Conservation (phyloP, 2,797 vertebrate genomes). For the Centropyge bicolor region DNA sequence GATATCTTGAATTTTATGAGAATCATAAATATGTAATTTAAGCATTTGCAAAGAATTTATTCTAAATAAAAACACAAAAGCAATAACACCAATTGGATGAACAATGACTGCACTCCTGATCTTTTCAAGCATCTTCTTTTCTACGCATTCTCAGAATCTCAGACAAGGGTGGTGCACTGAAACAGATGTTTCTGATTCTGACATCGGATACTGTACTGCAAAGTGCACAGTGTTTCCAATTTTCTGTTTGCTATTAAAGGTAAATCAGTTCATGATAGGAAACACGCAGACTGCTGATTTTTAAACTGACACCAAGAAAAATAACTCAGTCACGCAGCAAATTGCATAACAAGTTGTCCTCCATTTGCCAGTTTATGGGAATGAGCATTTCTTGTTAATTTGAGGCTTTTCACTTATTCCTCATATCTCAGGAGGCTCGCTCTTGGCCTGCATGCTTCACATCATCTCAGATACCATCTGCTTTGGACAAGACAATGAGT, state of each 20-base stretch:
- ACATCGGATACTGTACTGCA: not conserved
- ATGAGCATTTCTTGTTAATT: constrained; percentile 55
- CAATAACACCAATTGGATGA: not conserved
- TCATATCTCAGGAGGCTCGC: constrained; percentile 41
- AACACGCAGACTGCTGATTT: not conserved
- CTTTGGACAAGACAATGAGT: constrained; percentile 55
- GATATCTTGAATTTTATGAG: constrained; percentile 12
- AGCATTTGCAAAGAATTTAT: constrained; percentile 1
- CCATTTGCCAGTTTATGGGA: constrained; percentile 55
- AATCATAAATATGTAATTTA: constrained; percentile 17
- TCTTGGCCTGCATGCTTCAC: constrained; percentile 56
- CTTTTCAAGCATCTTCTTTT: not conserved
- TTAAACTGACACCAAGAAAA: constrained; percentile 28
- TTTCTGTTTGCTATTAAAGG: constrained; percentile 32
- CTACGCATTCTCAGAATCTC: not conserved
- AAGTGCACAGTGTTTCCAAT: constrained; percentile 3
- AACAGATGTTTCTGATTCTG: constrained; percentile 54
- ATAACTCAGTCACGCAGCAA: constrained; percentile 19
- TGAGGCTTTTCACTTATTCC: constrained; percentile 51
- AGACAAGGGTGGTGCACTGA: not conserved
- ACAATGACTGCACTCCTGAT: not conserved
- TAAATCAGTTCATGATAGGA: constrained; percentile 12
- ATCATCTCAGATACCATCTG: constrained; percentile 69
- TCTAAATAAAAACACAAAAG: constrained; percentile 5
- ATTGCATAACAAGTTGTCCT: constrained; percentile 42